Conservation (phyloP, 2,113 vertebrate species). For the Climacteris rufus region DNA sequence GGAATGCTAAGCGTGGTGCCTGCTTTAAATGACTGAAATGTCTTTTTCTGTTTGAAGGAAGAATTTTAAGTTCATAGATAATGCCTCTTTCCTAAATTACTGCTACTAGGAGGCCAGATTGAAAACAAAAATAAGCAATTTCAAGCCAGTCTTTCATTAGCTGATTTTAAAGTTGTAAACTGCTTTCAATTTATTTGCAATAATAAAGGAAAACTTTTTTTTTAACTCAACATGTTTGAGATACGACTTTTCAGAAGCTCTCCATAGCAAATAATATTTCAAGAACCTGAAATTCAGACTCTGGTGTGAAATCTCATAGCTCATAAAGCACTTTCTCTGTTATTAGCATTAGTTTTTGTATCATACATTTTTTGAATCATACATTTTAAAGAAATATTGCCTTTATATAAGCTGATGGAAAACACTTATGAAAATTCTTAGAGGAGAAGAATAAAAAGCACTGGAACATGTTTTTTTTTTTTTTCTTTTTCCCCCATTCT, state of each 20-base stretch:
- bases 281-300: not conserved
- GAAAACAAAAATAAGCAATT: not conserved
- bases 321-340: not conserved
- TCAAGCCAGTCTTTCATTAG: not conserved
- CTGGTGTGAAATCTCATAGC: not conserved
- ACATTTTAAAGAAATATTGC: not conserved
- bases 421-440: not conserved
- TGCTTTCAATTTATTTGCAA: not conserved
- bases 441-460: not conserved
- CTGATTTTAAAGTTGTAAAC: not conserved
- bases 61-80: not conserved
- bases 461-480: not conserved
- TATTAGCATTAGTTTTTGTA: not conserved
- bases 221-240: not conserved
- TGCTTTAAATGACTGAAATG: not conserved
- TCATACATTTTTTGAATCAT: not conserved
- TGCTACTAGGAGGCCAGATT: not conserved
- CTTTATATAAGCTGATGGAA: not conserved
- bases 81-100: not conserved
- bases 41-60: not conserved
- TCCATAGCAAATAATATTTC: not conserved
- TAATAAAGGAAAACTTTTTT: not conserved
- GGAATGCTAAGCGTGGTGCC: not conserved
- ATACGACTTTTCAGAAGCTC: not conserved
- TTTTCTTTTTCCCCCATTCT: accelerated